A percentile compares a stretch with the other conserved stretches of the same genome.
Conservation (phyloP, 2,113 vertebrate genomes). For the Elephas maximus region DNA sequence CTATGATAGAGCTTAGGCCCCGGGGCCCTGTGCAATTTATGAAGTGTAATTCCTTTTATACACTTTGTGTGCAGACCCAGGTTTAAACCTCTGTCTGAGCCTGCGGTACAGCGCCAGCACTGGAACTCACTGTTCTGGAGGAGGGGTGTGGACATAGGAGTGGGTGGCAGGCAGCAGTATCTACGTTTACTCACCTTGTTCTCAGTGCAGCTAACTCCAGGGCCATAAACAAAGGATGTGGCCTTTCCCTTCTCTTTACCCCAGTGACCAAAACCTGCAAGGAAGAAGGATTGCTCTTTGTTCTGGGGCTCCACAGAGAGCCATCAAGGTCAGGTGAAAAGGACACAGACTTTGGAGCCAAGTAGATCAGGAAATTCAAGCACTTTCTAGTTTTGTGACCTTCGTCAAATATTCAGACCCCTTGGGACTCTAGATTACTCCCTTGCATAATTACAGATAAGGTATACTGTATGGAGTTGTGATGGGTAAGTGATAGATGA, state of each 20-base stretch:
- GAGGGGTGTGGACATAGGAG: neutral
- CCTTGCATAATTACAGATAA: slow-evolving; percentile 23
- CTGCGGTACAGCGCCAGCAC: neutral
- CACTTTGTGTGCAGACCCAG: neutral
- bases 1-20: neutral
- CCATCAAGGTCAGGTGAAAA: neutral
- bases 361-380: slow-evolving; percentile 32
- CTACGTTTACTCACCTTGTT: neutral
- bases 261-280: slow-evolving; percentile 3
- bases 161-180: neutral
- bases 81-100: neutral
- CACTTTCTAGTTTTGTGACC: neutral
- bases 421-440: neutral
- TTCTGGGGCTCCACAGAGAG: neutral
- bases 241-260: slow-evolving; percentile 34
- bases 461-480: neutral
- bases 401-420: slow-evolving; percentile 16
- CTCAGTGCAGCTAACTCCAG: neutral
- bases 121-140: neutral
- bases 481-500: neutral
- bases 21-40: neutral
- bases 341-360: slow-evolving; percentile 18
- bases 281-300: slow-evolving; percentile 29
- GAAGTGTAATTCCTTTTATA: slow-evolving; percentile 1
- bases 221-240: neutral